A percentile compares a stretch with the other conserved stretches of the same genome.
These are phyloP conservation scores for Cylindroiulus punctatus DNA, from an alignment of 2,888 invertebrate genomes.

Conservation along the genomic window DNA sequence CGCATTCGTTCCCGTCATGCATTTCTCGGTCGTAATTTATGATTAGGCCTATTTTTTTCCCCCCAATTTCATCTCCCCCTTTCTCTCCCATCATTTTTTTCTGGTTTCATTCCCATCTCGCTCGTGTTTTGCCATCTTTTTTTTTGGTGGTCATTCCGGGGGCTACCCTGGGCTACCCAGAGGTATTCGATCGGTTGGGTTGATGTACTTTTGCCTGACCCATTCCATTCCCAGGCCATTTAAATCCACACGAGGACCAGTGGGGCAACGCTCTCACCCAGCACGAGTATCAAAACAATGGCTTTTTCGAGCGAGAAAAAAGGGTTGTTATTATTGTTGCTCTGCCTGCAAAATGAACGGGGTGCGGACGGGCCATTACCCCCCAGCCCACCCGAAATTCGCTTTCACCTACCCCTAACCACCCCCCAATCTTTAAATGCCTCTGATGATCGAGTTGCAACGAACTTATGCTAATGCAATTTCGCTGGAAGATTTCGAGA, in stretches of 20 bases:
- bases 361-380: background rate
- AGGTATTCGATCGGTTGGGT: constrained; percentile 28
- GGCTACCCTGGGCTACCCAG: too few species aligned
- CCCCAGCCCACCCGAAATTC: background rate
- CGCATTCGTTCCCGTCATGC: background rate
- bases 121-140: background rate
- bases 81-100: constrained; percentile 31
- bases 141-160: constrained; percentile 30
- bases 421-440: background rate
- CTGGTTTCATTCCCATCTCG: background rate
- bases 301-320: background rate
- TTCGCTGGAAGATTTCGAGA: too few species aligned
- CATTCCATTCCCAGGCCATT: constrained; percentile 38
- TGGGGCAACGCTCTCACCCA: constrained; percentile 27
- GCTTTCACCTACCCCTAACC: background rate
- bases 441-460: too few species aligned
- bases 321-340: constrained; percentile 9
- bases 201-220: constrained; percentile 27
- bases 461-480: too few species aligned
- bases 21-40: constrained; percentile 16
- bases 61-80: background rate
- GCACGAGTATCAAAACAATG: constrained; percentile 38
- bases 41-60: background rate
- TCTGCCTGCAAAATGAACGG: background rate
- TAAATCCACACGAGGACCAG: constrained; percentile 21